Base-by-base conservation (phyloP, 1,140 invertebrate species). In the Brachionus manjavacas region DNA sequence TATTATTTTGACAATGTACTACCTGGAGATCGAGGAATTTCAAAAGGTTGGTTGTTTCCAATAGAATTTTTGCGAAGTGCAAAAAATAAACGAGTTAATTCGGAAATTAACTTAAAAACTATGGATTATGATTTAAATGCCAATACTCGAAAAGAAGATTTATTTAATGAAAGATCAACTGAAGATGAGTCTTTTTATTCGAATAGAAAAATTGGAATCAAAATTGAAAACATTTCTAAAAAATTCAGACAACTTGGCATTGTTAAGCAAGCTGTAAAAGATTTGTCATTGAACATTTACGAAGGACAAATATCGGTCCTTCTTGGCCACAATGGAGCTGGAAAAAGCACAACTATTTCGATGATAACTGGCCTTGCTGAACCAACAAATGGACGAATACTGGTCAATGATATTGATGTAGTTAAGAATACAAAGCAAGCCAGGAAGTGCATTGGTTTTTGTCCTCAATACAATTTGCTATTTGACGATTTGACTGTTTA, bases 381-480 rank as follows among this genome's bases (percentile, higher is more conserved):
- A 2, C 92, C 94, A 16, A 92, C 92, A 0, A 90, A 89, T 70
- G 94, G 94, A 1, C 91, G 91, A n/a, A 93, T 94, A 3, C 87
- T 89, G 43, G 90, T 95, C 2, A 92, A 93, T 85, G 93, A 92
- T 16, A 92, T 91, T 86, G 92, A 93, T 87, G 91, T 94, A 49
- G 86, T 88, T 46, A 91, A 85, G 7, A 86, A 91, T 76, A 89
- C 91, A 49, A 86, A 89, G 4, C 85, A 86, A n/a, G 93, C 94
- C 1, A 91, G 94, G 23, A 88, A 90, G 43, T 93, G 92, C 84
- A 89, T 96, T 0, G 95, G 96, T 0, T 90, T 96, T 6, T 99
- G 96, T 89, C 96, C 96, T 9, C 97, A 99, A 89, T 95, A 97
- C 88, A 95, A 98, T 89, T 93, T 98, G 84, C 91, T 98, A 0